phyloP scores from a whole-genome alignment of 2,888 invertebrate genomes.

The Epirrita christyi region DNA sequence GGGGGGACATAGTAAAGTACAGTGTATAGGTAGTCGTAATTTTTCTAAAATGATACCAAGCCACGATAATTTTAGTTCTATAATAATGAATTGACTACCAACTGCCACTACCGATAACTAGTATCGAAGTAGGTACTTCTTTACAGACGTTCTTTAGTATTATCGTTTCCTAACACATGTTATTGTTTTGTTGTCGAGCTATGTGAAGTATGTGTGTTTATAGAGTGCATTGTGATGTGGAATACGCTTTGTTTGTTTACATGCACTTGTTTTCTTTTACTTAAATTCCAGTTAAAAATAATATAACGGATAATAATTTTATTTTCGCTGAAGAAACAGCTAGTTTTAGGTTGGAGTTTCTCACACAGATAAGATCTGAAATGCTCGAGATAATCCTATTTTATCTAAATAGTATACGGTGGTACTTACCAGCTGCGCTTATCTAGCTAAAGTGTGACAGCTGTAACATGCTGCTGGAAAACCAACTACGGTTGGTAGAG shows the following conservation, averaged over 20 bases:
- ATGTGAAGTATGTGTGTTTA: slow-evolving; percentile 31
- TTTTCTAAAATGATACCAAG: too few relatives aligned
- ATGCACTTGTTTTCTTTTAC: slow-evolving; percentile 18
- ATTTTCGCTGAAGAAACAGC: neutral
- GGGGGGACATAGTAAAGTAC: too few relatives aligned
- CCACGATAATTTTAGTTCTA: too few relatives aligned
- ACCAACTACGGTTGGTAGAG: too few relatives aligned
- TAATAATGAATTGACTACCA: too few relatives aligned
- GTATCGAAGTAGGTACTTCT: neutral
- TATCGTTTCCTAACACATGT: slow-evolving; percentile 26
- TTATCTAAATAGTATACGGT: slow-evolving; percentile 1
- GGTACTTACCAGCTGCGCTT: neutral
- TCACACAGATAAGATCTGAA: slow-evolving; percentile 16
- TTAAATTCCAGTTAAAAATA: slow-evolving; percentile 27
- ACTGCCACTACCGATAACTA: too few relatives aligned
- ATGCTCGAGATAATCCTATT: slow-evolving; percentile 5
- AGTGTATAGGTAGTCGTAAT: too few relatives aligned
- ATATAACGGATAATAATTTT: neutral
- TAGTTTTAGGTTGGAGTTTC: neutral
- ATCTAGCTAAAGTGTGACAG: too few relatives aligned
- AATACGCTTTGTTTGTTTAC: slow-evolving; percentile 31
- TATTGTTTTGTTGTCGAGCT: slow-evolving; percentile 34
- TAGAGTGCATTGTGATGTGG: slow-evolving; percentile 30
- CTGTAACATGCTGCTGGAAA: too few relatives aligned
- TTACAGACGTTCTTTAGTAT: slow-evolving; percentile 1